A percentile compares a stretch with the other conserved stretches of the same genome.
phyloP scores from a whole-genome alignment of 2,797 vertebrate genomes.

The Sebastes kiyomatsui region DNA sequence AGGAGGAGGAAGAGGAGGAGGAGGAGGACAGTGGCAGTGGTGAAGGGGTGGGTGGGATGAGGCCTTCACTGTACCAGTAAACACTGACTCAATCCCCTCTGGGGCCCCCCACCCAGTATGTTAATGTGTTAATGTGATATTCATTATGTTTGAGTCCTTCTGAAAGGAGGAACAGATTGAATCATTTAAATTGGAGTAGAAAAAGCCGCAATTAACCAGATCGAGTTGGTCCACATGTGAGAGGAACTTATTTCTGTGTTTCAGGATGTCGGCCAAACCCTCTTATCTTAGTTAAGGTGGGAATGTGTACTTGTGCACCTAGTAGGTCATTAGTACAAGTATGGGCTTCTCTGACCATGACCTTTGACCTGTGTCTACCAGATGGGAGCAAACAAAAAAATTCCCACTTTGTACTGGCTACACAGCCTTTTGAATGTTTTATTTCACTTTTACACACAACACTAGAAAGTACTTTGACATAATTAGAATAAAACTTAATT shows the following conservation, averaged over 20 bases:
- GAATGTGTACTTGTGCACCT: not conserved
- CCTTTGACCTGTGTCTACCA: slow-evolving; percentile 17
- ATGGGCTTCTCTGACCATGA: not conserved
- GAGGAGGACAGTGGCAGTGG: slow-evolving; percentile 7
- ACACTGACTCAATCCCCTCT: slow-evolving; percentile 35
- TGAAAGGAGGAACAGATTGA: not conserved
- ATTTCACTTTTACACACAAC: not conserved
- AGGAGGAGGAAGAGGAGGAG: not conserved
- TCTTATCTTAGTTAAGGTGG: not conserved
- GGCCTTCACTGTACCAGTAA: slow-evolving; percentile 35
- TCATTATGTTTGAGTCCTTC: not conserved
- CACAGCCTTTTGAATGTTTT: not conserved
- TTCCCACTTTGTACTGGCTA: not conserved
- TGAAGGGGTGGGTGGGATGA: slow-evolving; percentile 34
- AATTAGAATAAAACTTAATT: not conserved
- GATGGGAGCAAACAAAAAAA: not conserved
- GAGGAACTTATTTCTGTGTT: not conserved
- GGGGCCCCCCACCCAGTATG: not conserved
- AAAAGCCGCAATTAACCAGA: not conserved
- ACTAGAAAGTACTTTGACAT: not conserved
- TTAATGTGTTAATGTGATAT: not conserved
- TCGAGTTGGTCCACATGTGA: not conserved
- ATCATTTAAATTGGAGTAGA: not conserved
- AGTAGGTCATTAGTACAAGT: not conserved
- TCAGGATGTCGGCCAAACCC: not conserved